Evolutionary conservation across 2,797 vertebrate species (phyloP), one percentile per base, ranked within the genome.

Genomic region (Rhabdomys pumilio): DNA sequence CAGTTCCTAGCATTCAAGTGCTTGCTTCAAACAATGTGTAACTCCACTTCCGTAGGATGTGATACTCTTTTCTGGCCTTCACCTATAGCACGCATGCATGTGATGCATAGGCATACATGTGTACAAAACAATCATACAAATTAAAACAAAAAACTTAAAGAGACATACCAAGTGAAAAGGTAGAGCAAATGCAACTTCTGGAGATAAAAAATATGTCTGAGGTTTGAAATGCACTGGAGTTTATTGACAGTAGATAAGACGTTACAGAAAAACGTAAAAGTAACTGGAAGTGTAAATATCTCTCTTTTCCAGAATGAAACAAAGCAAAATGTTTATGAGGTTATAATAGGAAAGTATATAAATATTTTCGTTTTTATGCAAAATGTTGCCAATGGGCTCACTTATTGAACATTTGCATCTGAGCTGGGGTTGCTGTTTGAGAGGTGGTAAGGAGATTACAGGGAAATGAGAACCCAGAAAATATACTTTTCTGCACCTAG

Each of bases 161-260:
- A 79, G 41, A 83, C 4, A 15, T 19, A 7, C 26, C 69, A 84
- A 75, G 41, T 75, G 20, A 83, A 95, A 61, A 75, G 12, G 63
- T 77, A 15, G 44, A 76, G 6, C 38, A 90, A 87, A 92, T 63
- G 53, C 22, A 95, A 63, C 9, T 93, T 90, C 10, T 38, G 41
- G 63, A 97, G 31, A 76, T 76, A 47, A 88, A 55, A 95, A n/a
- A 38, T 67, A 63, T 65, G 3, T 94, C 41, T 93, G 41, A 47
- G 55, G 53, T 82, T 82, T 75, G 80, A 92, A 92, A 75, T 73
- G 2, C 47, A 80, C 61, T 75, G 19, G 6, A 65, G 22, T 19
- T n/a, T 22, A 90, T 77, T 87, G 80, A 15, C 81, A 38, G 38
- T 31, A 85, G 31, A 65, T 73, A 50, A 72, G 75, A 83, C 0